These are phyloP conservation scores for Trypoxylon attenuatum DNA, from an alignment of 2,888 invertebrate genomes.

Conservation along the genomic window DNA sequence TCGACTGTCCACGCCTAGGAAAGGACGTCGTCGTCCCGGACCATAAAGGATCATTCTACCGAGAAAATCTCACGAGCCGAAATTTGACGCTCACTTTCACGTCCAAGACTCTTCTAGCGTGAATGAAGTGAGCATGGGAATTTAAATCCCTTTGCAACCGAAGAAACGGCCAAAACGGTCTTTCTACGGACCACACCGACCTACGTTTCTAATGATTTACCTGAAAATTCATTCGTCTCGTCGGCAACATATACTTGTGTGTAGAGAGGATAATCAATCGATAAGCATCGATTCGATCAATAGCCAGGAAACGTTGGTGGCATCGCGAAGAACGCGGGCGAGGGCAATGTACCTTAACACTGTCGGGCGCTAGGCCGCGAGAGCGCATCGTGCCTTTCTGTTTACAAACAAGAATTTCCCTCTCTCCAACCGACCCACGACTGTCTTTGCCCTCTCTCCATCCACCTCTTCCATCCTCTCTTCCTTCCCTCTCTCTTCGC, in stretches of 20 bases:
- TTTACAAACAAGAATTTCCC: constrained; percentile 65
- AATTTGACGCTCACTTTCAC: not conserved
- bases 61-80: not conserved
- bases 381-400: constrained; percentile 53
- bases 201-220: not conserved
- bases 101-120: not conserved
- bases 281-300: not conserved
- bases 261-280: not conserved
- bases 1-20: not conserved
- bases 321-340: not conserved
- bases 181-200: too few relatives aligned
- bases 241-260: not conserved
- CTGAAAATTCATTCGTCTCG: not conserved
- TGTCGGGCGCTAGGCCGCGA: not conserved
- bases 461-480: constrained; percentile 8
- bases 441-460: constrained; percentile 1
- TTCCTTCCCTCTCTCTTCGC: not conserved
- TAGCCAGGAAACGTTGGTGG: not conserved
- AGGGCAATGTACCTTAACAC: not conserved
- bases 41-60: not conserved
- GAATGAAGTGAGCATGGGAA: not conserved
- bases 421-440: constrained; percentile 21
- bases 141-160: not conserved
- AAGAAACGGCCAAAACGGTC: too few relatives aligned
- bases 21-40: not conserved